phyloP scores from a whole-genome alignment of 2,888 invertebrate genomes.

The Oasisia sp. region DNA sequence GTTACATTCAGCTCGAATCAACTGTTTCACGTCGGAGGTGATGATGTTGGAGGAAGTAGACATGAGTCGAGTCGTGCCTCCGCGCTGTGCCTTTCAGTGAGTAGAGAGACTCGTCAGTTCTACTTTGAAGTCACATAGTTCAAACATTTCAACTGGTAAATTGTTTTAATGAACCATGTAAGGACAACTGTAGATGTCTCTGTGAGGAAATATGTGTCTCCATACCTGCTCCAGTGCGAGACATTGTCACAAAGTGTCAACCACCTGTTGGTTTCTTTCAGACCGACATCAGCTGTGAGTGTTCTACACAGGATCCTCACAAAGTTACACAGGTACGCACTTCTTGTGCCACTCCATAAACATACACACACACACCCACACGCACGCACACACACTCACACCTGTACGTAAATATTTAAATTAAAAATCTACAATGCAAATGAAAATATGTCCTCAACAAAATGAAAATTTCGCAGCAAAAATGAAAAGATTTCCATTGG shows the following conservation, averaged over 20 bases:
- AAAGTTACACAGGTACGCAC: conserved; percentile 45
- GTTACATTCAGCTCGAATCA: conserved; percentile 43
- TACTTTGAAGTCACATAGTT: no score
- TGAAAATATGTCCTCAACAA: no score
- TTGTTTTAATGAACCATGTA: no score
- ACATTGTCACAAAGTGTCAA: not conserved
- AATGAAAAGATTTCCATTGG: no score
- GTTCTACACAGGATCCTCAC: conserved; percentile 43
- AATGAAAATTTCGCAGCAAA: no score
- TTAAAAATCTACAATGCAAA: no score
- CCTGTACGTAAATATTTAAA: no score
- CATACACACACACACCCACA: not conserved
- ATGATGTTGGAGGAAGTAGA: conserved; percentile 52
- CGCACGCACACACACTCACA: no score
- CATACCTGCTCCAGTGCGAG: not conserved
- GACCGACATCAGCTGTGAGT: conserved; percentile 40
- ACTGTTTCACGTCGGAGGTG: conserved; percentile 52
- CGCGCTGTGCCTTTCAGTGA: conserved; percentile 49
- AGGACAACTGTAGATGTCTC: not conserved
- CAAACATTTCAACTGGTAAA: no score
- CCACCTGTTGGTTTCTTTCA: conserved; percentile 35
- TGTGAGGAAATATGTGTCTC: not conserved
- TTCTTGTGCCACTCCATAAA: not conserved
- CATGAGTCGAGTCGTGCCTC: conserved; percentile 45
- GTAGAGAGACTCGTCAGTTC: not conserved